Evolutionary conservation across 2,113 vertebrate genomes (phyloP), one percentile per base, ranked within the genome.

Genomic region (Falco punctatus): DNA sequence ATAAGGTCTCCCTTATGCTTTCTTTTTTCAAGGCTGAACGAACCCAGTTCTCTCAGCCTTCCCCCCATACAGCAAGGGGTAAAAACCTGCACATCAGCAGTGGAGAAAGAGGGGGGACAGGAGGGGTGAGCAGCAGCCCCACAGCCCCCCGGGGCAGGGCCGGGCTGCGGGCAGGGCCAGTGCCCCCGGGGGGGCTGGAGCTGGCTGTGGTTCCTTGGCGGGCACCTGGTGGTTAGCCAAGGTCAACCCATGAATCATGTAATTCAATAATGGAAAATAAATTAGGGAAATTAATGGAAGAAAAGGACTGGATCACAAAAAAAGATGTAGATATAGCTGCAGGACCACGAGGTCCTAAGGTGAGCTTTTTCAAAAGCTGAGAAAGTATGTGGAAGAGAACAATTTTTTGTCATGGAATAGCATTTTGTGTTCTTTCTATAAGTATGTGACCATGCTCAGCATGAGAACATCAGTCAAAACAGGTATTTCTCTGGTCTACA

Each of bases 121-220:
- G 3, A 38, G 18, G 9, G 52, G 48, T 42, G 8, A 66, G 14
- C 3, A 42, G 27, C 24, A 51, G 18, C 21, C 2, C 32, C 40
- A 13, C 32, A 73, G n/a, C 49, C 10, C 4, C 4, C 14, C 59
- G 33, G 2, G 15, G 11, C 14, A 59, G n/a, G 2, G 15, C 13
- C 23, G 57, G 13, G 8, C 0, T 52, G 5, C 48, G 48, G 32
- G 2, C 9, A 67, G 35, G 24, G 24, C 12, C 24, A 33, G 21
- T n/a, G 42, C 5, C 10, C 21, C 16, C 2, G 10, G 0, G 1
- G 15, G 38, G 21, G 1, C 54, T 22, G 32, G 22, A 33, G 49
- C 35, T 57, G 5, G 4, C 7, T 15, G 9, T 40, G 27, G 5
- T 75, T 10, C 22, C 9, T 75, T 71, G 7, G 6, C 28, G 17